Percentiles rank a stretch among this genome's conserved stretches.
Evolutionary conservation across 2,797 vertebrate species (phyloP).

Genomic region (Poecilia gillii): DNA sequence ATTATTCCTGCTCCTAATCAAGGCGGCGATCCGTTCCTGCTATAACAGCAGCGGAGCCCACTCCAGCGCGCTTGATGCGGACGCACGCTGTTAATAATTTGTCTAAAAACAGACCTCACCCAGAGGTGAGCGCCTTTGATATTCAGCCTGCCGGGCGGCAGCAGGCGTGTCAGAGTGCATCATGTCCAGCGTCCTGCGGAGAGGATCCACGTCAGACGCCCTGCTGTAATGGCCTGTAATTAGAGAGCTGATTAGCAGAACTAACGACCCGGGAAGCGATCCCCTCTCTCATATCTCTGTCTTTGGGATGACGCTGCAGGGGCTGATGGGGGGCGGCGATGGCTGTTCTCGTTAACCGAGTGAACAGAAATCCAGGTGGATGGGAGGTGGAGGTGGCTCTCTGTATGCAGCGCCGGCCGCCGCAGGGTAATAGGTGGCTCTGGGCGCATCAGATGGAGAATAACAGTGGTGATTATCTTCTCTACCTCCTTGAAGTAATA

Average conservation of each 20-base stretch:
- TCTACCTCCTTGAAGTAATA: slow-evolving; percentile 81
- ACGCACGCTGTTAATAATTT: slow-evolving; percentile 14
- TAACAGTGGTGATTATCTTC: slow-evolving; percentile 81
- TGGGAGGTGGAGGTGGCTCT: slow-evolving; percentile 8
- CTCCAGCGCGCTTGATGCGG: neutral
- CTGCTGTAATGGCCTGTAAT: slow-evolving; percentile 73
- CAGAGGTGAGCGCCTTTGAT: slow-evolving; percentile 41
- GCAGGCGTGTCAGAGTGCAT: slow-evolving; percentile 65
- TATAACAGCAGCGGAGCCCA: neutral
- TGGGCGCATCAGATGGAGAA: slow-evolving; percentile 69
- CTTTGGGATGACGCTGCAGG: slow-evolving; percentile 35
- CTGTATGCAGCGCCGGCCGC: slow-evolving; percentile 56
- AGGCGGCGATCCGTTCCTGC: neutral
- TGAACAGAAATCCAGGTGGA: slow-evolving; percentile 47
- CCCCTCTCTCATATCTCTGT: slow-evolving; percentile 57
- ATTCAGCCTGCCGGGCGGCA: slow-evolving; percentile 38
- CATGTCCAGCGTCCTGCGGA: slow-evolving; percentile 62
- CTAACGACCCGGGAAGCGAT: slow-evolving; percentile 77
- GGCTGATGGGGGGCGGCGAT: neutral
- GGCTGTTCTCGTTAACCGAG: slow-evolving; percentile 50
- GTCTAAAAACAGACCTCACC: slow-evolving; percentile 37
- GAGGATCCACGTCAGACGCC: slow-evolving; percentile 55
- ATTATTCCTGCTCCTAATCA: slow-evolving; percentile 9
- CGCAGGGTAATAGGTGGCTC: slow-evolving; percentile 71
- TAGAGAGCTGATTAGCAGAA: slow-evolving; percentile 76